Evolutionary conservation across 2,888 invertebrate species (phyloP).

Genomic region (Nemotelus pantherinus): DNA sequence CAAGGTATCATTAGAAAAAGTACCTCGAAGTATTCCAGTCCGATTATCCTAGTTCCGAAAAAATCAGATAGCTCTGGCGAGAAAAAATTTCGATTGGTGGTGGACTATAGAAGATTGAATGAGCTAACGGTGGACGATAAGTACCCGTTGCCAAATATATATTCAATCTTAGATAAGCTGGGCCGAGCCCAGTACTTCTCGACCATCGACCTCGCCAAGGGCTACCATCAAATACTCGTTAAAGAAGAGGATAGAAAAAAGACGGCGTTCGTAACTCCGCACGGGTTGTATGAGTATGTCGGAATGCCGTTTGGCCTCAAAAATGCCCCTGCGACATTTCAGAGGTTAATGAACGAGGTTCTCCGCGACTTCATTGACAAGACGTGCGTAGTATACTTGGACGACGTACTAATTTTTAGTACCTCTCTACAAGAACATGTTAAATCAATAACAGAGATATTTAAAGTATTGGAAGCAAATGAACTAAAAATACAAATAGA

Average conservation of each 20-base stretch:
- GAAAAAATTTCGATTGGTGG: conserved; percentile 45
- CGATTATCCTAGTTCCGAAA: conserved; percentile 44
- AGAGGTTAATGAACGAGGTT: background rate
- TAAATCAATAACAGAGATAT: conserved; percentile 45
- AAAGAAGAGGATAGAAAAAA: background rate
- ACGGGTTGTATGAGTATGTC: conserved; percentile 4
- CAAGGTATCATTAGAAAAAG: conserved; percentile 45
- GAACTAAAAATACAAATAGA: no score
- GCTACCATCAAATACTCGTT: conserved; percentile 49
- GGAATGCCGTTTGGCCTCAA: background rate
- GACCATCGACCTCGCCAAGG: conserved; percentile 46
- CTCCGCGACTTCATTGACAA: background rate
- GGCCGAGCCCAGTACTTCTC: conserved; percentile 48
- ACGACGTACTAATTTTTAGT: conserved; percentile 46
- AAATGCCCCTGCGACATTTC: conserved; percentile 1
- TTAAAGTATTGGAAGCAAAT: conserved; percentile 3
- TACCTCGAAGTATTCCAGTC: conserved; percentile 42
- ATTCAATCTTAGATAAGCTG: conserved; percentile 19
- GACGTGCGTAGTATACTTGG: conserved; percentile 36
- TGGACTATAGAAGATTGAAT: conserved; percentile 47
- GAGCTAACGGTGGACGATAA: conserved; percentile 28
- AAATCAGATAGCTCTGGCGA: conserved; percentile 41
- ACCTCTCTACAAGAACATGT: conserved; percentile 45
- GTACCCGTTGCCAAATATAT: background rate
- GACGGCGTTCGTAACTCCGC: background rate